Conservation (phyloP, 2,797 vertebrate genomes). For the Takifugu ocellatus region DNA sequence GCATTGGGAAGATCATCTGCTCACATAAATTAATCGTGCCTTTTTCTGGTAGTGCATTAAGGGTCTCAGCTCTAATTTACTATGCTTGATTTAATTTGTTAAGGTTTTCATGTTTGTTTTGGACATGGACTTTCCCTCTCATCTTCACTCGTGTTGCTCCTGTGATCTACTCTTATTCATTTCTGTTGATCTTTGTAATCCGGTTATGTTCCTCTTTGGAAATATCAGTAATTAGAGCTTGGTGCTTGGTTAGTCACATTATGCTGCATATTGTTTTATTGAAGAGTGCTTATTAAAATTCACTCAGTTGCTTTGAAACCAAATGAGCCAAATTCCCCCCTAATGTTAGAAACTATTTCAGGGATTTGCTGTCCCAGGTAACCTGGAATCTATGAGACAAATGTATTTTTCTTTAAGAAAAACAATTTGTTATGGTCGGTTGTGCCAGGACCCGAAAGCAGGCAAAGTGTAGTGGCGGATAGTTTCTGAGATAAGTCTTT, state of each 20-base stretch:
- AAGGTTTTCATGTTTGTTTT: background rate
- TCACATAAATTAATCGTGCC: no score
- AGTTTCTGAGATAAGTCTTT: no score
- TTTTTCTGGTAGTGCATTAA: no score
- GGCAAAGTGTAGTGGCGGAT: no score
- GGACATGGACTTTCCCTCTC: background rate
- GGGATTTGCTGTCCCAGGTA: conserved; percentile 6
- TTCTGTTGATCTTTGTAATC: conserved; percentile 49
- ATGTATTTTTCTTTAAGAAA: conserved; percentile 2
- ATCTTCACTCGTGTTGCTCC: conserved; percentile 8
- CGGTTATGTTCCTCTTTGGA: conserved; percentile 54
- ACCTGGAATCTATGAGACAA: conserved; percentile 21
- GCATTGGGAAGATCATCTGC: no score
- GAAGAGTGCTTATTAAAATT: conserved; percentile 55
- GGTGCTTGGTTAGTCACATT: conserved; percentile 38
- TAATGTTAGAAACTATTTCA: conserved; percentile 27
- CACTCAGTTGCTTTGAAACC: conserved; percentile 45
- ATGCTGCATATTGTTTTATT: conserved; percentile 40
- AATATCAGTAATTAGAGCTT: conserved; percentile 50
- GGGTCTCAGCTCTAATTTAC: no score
- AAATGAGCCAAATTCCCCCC: conserved; percentile 52
- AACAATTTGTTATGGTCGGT: background rate
- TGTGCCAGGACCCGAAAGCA: no score
- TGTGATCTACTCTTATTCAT: conserved; percentile 44
- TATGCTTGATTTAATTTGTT: no score